Base-by-base conservation (phyloP, 2,113 vertebrate genomes). In the Urocynchramus pylzowi region DNA sequence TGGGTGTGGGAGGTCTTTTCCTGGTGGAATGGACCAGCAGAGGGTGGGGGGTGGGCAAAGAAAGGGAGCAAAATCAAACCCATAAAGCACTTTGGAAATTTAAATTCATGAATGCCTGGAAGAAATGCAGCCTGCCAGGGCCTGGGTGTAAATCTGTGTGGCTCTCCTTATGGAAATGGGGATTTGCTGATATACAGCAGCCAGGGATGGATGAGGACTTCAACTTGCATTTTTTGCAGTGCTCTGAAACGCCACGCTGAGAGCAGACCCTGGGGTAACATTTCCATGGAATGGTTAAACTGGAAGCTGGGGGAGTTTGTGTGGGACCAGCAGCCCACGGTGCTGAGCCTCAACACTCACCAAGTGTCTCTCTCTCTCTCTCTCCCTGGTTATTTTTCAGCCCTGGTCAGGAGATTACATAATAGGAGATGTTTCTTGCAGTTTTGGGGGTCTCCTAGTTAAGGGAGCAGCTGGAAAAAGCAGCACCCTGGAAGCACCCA, bases 81-180 rank as follows among this genome's bases (percentile, higher is more conserved):
- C 68, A 63, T 50, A 56, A 93, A 92, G 77, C 88, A 92, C 68
- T 86, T 60, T 37, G 73, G 35, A 70, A 37, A 84, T 89, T 64
- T 20, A 56, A 84, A 93, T 75, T 87, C 80, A 84, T 64, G 68
- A 84, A 59, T 24, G 87, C 56, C 75, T 92, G 37, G 57, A 23
- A 86, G 76, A 78, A 86, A 69, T 2, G 68, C 86, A 78, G 87
- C 90, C 22, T 9, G 59, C 50, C 84, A 56, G 89, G 21, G 21
- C 5, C 77, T 11, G 56, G 47, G 59, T 90, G 90, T 94, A 94
- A 96, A 97, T 87, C 87, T 93, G 76, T 2, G 79, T 14, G 47
- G 4, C 52, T 47, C 83, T 76, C 47, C 3, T 59, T 16, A 37
- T 74, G 93, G 89, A 84, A 94, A 96, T 23, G 33, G 64, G 93